phyloP scores from a whole-genome alignment of 2,888 invertebrate species.

The Macaria notata region DNA sequence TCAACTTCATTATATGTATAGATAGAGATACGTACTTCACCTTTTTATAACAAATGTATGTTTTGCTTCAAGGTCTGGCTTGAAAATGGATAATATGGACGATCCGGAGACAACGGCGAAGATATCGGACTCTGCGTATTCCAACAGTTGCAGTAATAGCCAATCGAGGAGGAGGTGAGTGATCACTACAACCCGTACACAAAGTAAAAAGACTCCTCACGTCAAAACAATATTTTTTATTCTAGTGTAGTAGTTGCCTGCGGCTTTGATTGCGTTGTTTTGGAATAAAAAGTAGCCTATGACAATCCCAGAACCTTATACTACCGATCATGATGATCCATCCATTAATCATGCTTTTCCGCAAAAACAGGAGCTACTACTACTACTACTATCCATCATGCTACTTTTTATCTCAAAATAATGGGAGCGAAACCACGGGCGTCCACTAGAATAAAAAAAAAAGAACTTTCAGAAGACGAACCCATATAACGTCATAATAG shows the following conservation, averaged over 20 bases:
- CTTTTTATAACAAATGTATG: too few species aligned
- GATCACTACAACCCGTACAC: neutral
- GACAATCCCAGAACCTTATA: neutral
- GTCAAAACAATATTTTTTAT: neutral
- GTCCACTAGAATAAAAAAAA: neutral
- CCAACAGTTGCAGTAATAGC: slow-evolving; percentile 91
- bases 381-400: too few species aligned
- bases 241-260: neutral
- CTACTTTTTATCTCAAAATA: neutral
- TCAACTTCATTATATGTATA: too few species aligned
- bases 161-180: slow-evolving; percentile 90
- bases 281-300: too few species aligned
- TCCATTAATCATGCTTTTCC: neutral
- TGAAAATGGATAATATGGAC: slow-evolving; percentile 57
- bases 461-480: neutral
- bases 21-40: too few species aligned
- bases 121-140: slow-evolving; percentile 91
- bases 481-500: too few species aligned
- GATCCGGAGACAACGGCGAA: slow-evolving; percentile 84
- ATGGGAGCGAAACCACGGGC: too few species aligned
- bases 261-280: too few species aligned
- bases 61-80: slow-evolving; percentile 5
- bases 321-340: neutral
- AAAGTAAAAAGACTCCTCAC: neutral
- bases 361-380: too few species aligned